Evolutionary conservation across 1,140 invertebrate genomes (phyloP).

Genomic region (Apis mellifera): Amel_HAv3.1 CM009934.2:3362501-3363000

Average conservation of each 20-base stretch:
- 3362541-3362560: slow-evolving; percentile 50
- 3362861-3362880: slow-evolving; percentile 80
- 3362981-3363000: slow-evolving; percentile 65
- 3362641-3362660: slow-evolving; percentile 55
- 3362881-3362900: slow-evolving; percentile 80
- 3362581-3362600: slow-evolving; percentile 22
- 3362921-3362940: slow-evolving; percentile 73
- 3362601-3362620: slow-evolving; percentile 55
- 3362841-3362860: slow-evolving; percentile 78
- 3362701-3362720: slow-evolving; percentile 70
- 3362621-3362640: slow-evolving; percentile 53
- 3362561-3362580: slow-evolving; percentile 45
- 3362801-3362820: slow-evolving; percentile 68
- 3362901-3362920: slow-evolving; percentile 78
- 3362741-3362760: slow-evolving; percentile 58
- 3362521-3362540: slow-evolving; percentile 46
- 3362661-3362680: slow-evolving; percentile 74
- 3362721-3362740: slow-evolving; percentile 63
- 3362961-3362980: slow-evolving; percentile 76
- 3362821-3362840: slow-evolving; percentile 74
- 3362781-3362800: slow-evolving; percentile 68
- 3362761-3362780: slow-evolving; percentile 59
- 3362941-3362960: slow-evolving; percentile 76
- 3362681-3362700: slow-evolving; percentile 71
- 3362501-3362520: slow-evolving; percentile 57